phyloP scores from a whole-genome alignment of 2,888 invertebrate genomes.

The Allacma fusca region DNA sequence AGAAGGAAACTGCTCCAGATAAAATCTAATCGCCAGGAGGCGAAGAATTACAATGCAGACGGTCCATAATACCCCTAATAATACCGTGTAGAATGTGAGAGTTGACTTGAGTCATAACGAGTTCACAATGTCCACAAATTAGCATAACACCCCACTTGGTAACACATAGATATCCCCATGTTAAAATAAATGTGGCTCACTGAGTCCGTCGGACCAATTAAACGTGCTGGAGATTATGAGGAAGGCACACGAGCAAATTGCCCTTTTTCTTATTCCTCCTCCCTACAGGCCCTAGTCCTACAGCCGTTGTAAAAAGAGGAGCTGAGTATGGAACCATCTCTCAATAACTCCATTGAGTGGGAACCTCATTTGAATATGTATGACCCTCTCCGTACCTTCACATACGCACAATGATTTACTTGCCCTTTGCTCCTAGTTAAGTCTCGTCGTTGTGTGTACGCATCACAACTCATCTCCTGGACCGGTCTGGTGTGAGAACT shows the following conservation, averaged over 20 bases:
- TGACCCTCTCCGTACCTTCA: neutral
- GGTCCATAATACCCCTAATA: neutral
- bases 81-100: neutral
- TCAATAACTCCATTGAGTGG: neutral
- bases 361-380: conserved; percentile 36
- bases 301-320: neutral
- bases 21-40: neutral
- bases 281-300: no score
- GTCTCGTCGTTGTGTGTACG: conserved; percentile 2
- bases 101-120: conserved; percentile 5
- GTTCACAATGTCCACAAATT: conserved; percentile 29
- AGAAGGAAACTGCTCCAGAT: neutral
- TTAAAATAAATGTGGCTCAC: neutral
- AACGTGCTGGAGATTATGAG: conserved; percentile 12
- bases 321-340: neutral
- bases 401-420: conserved; percentile 31
- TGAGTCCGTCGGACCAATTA: conserved; percentile 14
- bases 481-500: neutral
- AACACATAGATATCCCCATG: conserved; percentile 3
- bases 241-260: conserved; percentile 30
- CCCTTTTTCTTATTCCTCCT: neutral
- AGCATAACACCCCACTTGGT: conserved; percentile 36
- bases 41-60: neutral
- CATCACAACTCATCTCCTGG: neutral
- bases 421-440: conserved; percentile 40